A percentile compares a stretch with the other conserved stretches of the same genome.
Conservation (phyloP, 1,140 invertebrate species). For the Colletes latitarsis region DNA sequence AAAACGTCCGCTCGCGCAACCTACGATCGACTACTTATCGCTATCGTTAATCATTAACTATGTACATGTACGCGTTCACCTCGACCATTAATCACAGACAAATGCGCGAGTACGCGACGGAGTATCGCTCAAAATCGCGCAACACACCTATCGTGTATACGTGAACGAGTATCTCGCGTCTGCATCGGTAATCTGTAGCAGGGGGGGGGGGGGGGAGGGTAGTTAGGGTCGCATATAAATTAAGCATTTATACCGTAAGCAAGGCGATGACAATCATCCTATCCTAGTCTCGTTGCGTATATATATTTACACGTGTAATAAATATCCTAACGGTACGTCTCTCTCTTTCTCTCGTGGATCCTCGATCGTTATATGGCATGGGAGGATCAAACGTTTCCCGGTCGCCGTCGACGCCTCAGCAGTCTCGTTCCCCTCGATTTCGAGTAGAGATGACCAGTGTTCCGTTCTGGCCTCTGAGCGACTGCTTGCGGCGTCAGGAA, state of each 20-base stretch:
- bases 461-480: slow-evolving; percentile 76
- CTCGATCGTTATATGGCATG: slow-evolving; percentile 64
- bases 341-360: neutral
- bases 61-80: slow-evolving; percentile 67
- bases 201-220: neutral
- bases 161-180: slow-evolving; percentile 17
- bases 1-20: neutral
- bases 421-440: slow-evolving; percentile 78
- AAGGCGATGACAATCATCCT: slow-evolving; percentile 45
- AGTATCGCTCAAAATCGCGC: neutral
- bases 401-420: slow-evolving; percentile 79
- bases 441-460: slow-evolving; percentile 74
- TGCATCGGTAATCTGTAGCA: slow-evolving; percentile 24
- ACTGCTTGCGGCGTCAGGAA: slow-evolving; percentile 87
- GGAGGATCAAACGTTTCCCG: slow-evolving; percentile 56
- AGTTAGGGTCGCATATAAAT: slow-evolving; percentile 46
- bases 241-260: slow-evolving; percentile 45
- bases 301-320: slow-evolving; percentile 68
- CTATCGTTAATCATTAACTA: slow-evolving; percentile 31
- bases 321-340: slow-evolving; percentile 57
- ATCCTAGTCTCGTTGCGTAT: slow-evolving; percentile 50
- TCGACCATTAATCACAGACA: slow-evolving; percentile 79
- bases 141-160: slow-evolving; percentile 17
- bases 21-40: slow-evolving; percentile 1
- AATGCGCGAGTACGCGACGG: slow-evolving; percentile 65